Conservation (phyloP, 2,113 vertebrate species). For the Embiotoca jacksoni region DNA sequence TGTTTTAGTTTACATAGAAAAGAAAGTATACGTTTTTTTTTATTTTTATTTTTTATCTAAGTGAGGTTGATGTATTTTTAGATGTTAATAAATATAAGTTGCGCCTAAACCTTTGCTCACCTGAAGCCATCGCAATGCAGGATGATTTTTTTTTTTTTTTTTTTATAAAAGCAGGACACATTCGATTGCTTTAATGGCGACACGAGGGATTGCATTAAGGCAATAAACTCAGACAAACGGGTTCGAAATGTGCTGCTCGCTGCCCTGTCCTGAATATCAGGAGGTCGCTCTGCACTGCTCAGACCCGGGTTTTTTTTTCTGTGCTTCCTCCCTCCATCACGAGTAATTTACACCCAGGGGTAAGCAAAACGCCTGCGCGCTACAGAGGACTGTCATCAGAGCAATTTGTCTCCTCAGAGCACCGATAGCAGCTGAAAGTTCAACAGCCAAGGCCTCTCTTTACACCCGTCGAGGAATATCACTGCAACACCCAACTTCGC, state of each 20-base stretch:
- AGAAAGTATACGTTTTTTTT: not conserved
- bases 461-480: not conserved
- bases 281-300: not conserved
- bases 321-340: conserved; percentile 34
- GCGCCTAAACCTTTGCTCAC: too few relatives aligned
- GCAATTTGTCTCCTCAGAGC: conserved; percentile 61
- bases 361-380: conserved; percentile 37
- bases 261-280: not conserved
- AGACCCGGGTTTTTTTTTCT: not conserved
- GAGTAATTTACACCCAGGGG: conserved; percentile 52
- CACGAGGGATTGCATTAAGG: too few relatives aligned
- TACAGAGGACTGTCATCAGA: conserved; percentile 55
- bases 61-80: too few relatives aligned
- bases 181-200: too few relatives aligned
- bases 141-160: too few relatives aligned
- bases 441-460: conserved; percentile 32
- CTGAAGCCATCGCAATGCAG: too few relatives aligned
- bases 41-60: too few relatives aligned
- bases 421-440: conserved; percentile 38
- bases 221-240: too few relatives aligned
- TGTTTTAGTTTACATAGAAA: conserved; percentile 36
- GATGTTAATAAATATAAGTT: too few relatives aligned
- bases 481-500: not conserved
- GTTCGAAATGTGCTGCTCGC: not conserved
- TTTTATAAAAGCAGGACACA: too few relatives aligned